Base-by-base conservation (phyloP, 2,113 vertebrate genomes). In the Leiothrix lutea region DNA sequence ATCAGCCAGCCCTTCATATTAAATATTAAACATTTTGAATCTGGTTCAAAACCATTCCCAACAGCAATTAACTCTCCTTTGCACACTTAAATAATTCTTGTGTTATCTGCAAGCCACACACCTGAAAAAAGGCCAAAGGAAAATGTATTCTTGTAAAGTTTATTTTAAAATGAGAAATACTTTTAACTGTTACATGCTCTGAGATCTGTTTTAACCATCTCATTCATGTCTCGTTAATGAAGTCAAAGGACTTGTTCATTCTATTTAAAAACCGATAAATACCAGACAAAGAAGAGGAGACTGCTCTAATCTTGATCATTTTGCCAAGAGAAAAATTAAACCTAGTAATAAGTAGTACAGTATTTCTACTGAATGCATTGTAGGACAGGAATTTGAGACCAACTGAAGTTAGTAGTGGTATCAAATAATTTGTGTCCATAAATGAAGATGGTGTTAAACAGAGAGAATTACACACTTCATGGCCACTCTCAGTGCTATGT, bases 21-120 rank as follows among this genome's bases (percentile, higher is more conserved):
- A 90, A 90, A 81, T 90, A 88, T 88, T 84, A 71, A 92, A 78
- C 11, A 62, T 92, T 95, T 64, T 86, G 66, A 90, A 87, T 53
- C 60, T 74, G 25, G 6, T 91, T 95, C 73, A 93, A 94, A 95
- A 62, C 29, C 47, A 53, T 84, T 90, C 11, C 48, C 35, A 92
- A 60, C 15, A 72, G 23, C 44, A 96, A 74, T 90, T 94, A 92
- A 90, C 31, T 94, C 42, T 18, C 60, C 8, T 11, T 48, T 80
- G 50, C 33, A 36, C 28, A 87, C 24, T 80, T 66, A 78, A 86
- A 64, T 81, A 93, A 67, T 69, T 85, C 60, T 82, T 79, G 21
- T 14, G 21, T 70, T 88, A 61, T 86, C 74, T 93, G 62, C 38
- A 78, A 80, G 19, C 50, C 73, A 93, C 60, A 56, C 22, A 78